phyloP scores from a whole-genome alignment of 2,888 invertebrate genomes.

The Drosophila seclusa region DNA sequence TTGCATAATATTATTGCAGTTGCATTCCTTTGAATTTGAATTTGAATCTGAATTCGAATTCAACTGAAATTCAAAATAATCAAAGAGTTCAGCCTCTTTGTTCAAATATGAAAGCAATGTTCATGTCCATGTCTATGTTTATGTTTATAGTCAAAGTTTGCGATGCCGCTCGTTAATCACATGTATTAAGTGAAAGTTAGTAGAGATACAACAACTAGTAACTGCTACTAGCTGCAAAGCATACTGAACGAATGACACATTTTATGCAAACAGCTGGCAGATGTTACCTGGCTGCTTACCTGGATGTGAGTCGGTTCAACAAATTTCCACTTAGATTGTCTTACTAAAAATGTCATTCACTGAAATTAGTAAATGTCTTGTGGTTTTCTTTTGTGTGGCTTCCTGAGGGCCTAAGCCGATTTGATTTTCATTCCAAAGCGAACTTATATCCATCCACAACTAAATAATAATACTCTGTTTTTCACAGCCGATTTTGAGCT shows the following conservation, averaged over 20 bases:
- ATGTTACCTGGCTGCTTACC: not conserved
- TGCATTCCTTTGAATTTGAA: not conserved
- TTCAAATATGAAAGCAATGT: not conserved
- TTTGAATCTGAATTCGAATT: too few relatives aligned
- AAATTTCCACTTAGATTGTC: conserved; percentile 7
- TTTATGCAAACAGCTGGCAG: conserved; percentile 19
- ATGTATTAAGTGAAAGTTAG: conserved; percentile 49
- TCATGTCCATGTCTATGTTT: not conserved
- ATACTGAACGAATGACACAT: conserved; percentile 11
- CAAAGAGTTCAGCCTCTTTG: not conserved
- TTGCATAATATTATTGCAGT: conserved; percentile 3
- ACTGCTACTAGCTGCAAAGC: not conserved
- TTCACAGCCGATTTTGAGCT: not conserved
- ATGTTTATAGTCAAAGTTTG: conserved; percentile 9
- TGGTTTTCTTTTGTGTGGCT: conserved; percentile 43
- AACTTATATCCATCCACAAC: not conserved
- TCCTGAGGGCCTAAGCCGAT: conserved; percentile 9
- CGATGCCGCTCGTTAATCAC: conserved; percentile 19
- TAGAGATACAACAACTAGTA: conserved; percentile 13
- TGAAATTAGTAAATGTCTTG: conserved; percentile 28
- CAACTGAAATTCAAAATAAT: conserved; percentile 1
- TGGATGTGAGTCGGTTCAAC: conserved; percentile 12
- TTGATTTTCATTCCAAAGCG: conserved; percentile 10
- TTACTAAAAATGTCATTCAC: conserved; percentile 29
- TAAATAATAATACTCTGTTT: not conserved